Evolutionary conservation across 2,888 invertebrate species (phyloP).

Genomic region (Endomychus coccineus): DNA sequence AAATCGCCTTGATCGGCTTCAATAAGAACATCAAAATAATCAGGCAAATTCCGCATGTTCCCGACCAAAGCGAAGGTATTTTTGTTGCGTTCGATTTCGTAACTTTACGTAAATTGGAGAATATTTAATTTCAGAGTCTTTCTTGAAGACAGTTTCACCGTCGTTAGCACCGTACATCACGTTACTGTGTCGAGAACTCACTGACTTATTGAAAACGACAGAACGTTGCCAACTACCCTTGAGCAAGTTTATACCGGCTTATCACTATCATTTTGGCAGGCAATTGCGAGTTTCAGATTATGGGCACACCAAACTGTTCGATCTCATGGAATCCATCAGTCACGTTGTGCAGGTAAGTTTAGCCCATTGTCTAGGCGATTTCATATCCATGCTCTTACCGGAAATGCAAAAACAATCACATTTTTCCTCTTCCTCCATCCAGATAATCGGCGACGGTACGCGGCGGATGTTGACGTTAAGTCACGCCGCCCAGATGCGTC

Average conservation of each 20-base stretch:
- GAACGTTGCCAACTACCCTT: conserved; percentile 77
- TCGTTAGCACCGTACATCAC: conserved; percentile 64
- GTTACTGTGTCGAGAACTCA: conserved; percentile 79
- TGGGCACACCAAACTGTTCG: conserved; percentile 89
- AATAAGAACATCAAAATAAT: conserved; percentile 39
- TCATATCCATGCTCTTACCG: no score
- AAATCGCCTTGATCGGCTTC: conserved; percentile 40
- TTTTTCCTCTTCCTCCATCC: no score
- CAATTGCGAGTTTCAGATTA: conserved; percentile 95
- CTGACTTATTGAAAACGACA: conserved; percentile 74
- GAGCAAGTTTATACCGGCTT: conserved; percentile 85
- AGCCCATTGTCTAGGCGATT: neutral
- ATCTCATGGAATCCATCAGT: conserved; percentile 81
- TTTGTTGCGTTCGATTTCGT: neutral
- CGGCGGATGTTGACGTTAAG: conserved; percentile 81
- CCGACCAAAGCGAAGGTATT: conserved; percentile 26
- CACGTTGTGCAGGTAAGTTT: conserved; percentile 68
- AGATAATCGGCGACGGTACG: conserved; percentile 88
- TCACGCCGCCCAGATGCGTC: conserved; percentile 77
- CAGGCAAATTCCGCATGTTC: conserved; percentile 26
- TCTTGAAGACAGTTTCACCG: conserved; percentile 54
- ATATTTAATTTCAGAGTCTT: conserved; percentile 27
- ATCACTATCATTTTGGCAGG: conserved; percentile 93
- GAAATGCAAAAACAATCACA: no score
- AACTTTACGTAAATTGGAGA: conserved; percentile 22